These are phyloP conservation scores for Heliconius ethilla DNA, from an alignment of 2,888 invertebrate genomes.

Conservation along the genomic window DNA sequence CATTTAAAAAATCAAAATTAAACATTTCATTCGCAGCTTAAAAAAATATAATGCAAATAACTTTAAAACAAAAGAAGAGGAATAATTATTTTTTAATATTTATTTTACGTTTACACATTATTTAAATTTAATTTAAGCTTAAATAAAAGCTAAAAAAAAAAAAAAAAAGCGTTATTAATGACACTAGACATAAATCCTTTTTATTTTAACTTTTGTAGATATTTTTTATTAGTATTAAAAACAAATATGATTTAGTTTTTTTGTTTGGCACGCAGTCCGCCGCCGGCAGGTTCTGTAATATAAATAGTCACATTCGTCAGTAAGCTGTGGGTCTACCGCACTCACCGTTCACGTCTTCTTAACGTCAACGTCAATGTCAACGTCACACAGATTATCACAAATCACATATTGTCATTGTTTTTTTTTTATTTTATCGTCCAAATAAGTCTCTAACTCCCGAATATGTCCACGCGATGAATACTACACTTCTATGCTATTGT, in stretches of 20 bases:
- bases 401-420: constrained; percentile 53
- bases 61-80: not conserved
- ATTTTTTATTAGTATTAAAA: constrained; percentile 9
- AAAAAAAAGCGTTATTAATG: not conserved
- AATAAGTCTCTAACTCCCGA: constrained; percentile 41
- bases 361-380: constrained; percentile 43
- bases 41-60: not conserved
- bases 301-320: constrained; percentile 76
- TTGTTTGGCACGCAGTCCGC: constrained; percentile 68
- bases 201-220: not conserved
- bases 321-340: constrained; percentile 52
- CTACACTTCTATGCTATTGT: constrained; percentile 29
- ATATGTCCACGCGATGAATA: constrained; percentile 36
- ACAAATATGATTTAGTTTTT: constrained; percentile 41
- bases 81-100: not conserved
- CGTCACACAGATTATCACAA: constrained; percentile 51
- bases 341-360: constrained; percentile 57
- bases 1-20: not conserved
- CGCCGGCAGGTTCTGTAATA: constrained; percentile 70
- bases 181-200: not conserved
- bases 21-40: not conserved
- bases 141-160: not conserved
- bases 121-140: constrained; percentile 8
- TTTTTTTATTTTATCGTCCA: constrained; percentile 33
- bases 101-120: not conserved